phyloP scores from a whole-genome alignment of 2,113 vertebrate species.

The Nothoprocta perdicaria region DNA sequence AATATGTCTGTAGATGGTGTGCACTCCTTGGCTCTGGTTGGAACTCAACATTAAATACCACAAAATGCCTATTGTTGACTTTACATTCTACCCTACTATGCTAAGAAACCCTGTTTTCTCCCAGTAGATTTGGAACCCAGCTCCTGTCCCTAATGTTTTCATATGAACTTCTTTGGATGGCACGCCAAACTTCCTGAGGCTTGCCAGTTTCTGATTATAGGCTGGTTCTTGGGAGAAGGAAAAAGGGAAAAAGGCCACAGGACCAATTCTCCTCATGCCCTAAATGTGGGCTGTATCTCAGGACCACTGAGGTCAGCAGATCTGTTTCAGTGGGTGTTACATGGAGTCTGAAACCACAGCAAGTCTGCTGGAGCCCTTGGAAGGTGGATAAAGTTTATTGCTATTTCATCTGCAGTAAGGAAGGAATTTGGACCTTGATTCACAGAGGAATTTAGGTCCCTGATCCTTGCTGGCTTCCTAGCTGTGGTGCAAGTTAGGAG shows the following conservation, averaged over 20 bases:
- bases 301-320: conserved; percentile 47
- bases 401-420: conserved; percentile 34
- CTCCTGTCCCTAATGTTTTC: neutral
- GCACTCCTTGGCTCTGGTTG: conserved; percentile 7
- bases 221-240: neutral
- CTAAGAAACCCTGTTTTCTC: conserved; percentile 11
- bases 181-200: neutral
- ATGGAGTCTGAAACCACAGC: conserved; percentile 12
- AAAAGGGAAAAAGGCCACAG: neutral
- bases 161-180: conserved; percentile 26
- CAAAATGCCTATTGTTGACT: conserved; percentile 47
- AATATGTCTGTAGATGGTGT: conserved; percentile 59
- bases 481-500: neutral
- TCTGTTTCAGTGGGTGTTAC: neutral
- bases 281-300: conserved; percentile 16
- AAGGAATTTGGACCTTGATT: neutral
- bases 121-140: neutral
- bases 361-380: neutral
- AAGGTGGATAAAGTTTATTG: conserved; percentile 24
- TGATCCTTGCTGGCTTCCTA: neutral
- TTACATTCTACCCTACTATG: neutral
- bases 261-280: neutral
- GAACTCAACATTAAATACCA: conserved; percentile 15
- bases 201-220: conserved; percentile 61
- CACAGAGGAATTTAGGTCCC: neutral